Percentiles rank a stretch among this genome's conserved stretches.
These are phyloP conservation scores for Thymelicus sylvestris DNA, from an alignment of 2,888 invertebrate genomes.

Conservation along the genomic window DNA sequence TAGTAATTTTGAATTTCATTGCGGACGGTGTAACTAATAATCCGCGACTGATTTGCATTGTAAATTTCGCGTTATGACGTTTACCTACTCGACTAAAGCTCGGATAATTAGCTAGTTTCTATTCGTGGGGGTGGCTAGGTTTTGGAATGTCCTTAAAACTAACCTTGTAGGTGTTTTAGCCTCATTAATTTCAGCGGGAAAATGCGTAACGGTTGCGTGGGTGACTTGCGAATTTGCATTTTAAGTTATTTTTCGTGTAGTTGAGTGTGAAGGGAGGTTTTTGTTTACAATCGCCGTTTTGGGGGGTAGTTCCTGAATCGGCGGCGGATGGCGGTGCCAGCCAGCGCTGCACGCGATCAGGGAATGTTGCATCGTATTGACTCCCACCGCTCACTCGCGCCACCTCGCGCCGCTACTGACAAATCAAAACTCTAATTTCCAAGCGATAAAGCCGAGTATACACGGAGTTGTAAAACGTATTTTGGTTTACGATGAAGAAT, in stretches of 20 bases:
- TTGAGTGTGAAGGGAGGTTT: constrained; percentile 48
- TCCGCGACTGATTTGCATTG: constrained; percentile 82
- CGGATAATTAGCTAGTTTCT: constrained; percentile 83
- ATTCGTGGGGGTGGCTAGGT: constrained; percentile 70
- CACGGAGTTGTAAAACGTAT: constrained; percentile 44
- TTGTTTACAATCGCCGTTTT: constrained; percentile 73
- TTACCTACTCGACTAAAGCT: constrained; percentile 78
- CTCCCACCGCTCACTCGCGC: constrained; percentile 43
- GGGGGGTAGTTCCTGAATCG: constrained; percentile 71
- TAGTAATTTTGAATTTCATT: constrained; percentile 82
- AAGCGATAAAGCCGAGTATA: constrained; percentile 59
- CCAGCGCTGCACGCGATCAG: constrained; percentile 77
- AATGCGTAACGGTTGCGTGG: constrained; percentile 47
- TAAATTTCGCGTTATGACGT: constrained; percentile 80
- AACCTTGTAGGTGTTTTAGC: constrained; percentile 57
- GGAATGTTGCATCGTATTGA: constrained; percentile 66
- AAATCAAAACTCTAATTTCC: constrained; percentile 58
- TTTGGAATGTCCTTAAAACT: constrained; percentile 68
- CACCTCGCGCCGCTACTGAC: constrained; percentile 51
- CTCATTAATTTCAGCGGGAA: constrained; percentile 50
- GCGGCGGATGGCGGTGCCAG: constrained; percentile 82
- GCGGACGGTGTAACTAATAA: constrained; percentile 82
- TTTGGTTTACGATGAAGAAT: constrained; percentile 34
- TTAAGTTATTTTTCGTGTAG: constrained; percentile 38
- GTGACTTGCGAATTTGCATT: constrained; percentile 37